These are phyloP conservation scores for Nasonia longicornis DNA, from an alignment of 1,140 invertebrate species.

Conservation along the genomic window DNA sequence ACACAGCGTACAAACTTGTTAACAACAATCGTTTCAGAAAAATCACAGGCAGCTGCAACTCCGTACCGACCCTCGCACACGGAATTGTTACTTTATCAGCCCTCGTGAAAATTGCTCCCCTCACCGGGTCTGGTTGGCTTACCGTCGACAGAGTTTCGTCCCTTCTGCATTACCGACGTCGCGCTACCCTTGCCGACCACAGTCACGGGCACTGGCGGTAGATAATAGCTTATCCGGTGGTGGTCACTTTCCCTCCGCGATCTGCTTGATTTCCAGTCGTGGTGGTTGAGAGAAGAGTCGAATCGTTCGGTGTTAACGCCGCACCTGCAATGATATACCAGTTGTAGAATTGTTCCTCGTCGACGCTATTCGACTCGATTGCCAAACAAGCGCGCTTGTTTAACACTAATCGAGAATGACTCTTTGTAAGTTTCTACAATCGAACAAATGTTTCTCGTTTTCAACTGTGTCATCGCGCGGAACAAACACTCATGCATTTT, in stretches of 20 bases:
- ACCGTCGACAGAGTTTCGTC: slow-evolving; percentile 40
- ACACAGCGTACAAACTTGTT: too few relatives aligned
- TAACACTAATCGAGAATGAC: too few relatives aligned
- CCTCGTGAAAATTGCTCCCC: not conserved
- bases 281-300: not conserved
- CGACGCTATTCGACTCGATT: too few relatives aligned
- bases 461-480: too few relatives aligned
- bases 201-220: not conserved
- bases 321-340: not conserved
- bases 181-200: slow-evolving; percentile 22
- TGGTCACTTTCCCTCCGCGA: too few relatives aligned
- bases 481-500: too few relatives aligned
- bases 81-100: not conserved
- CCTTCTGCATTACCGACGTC: slow-evolving; percentile 45
- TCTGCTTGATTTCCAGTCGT: too few relatives aligned
- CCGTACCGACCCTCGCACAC: not conserved
- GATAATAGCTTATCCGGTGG: slow-evolving; percentile 3
- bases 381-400: too few relatives aligned
- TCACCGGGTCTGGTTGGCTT: not conserved
- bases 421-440: too few relatives aligned
- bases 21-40: not conserved
- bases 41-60: not conserved
- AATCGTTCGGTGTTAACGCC: slow-evolving; percentile 20
- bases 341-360: not conserved
- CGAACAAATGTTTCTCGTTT: too few relatives aligned